Base-by-base conservation (phyloP, 1,140 invertebrate species). In the Lanistes nyassanus region DNA sequence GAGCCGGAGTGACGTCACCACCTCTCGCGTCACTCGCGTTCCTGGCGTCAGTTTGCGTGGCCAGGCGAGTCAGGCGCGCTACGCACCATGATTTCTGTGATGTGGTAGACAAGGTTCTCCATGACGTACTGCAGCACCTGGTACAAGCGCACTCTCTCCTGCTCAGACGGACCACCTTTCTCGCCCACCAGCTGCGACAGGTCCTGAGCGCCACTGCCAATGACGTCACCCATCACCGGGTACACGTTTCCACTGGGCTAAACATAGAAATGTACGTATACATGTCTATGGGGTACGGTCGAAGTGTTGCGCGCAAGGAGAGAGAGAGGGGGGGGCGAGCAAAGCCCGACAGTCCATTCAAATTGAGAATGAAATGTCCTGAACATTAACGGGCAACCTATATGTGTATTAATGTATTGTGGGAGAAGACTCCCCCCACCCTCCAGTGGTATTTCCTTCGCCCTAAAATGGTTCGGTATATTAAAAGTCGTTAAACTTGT, bases 61-160 rank as follows among this genome's bases (percentile, higher is more conserved):
- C 11, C 37, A 37, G 21, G 11, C 11, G 21, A 37, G 31, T 6
- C 11, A 37, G 62, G 9, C 34, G 34, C 64, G 42, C 9, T 2
- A 65, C 76, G 56, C 75, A 88, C 87, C 87, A 88, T 88, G 23
- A 88, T 88, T 76, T 88, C 87, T 36, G 87, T 88, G 65, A 88
- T 86, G 72, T 88, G 83, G 76, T 85, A 88, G 26, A 83, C 69
- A 21, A 86, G 42, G 68, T 88, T 87, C 72, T 88, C 86, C 26
- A 87, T 79, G n/a, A 86, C 81, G 68, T 87, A 86, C 64, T 82
- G 81, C 21, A 88, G 74, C 42, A 85, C 84, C 76, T 86, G 84
- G 26, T 83, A 72, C 60, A 85, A 78, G 3, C 75, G 76, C 72
- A 79, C 75, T 39, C 76, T 69, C 39, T 78, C 64, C n/a, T 71